Percentiles rank a stretch among this genome's conserved stretches.
These are phyloP conservation scores for Listronotus oregonensis DNA, from an alignment of 1,140 invertebrate genomes.

Conservation along the genomic window DNA sequence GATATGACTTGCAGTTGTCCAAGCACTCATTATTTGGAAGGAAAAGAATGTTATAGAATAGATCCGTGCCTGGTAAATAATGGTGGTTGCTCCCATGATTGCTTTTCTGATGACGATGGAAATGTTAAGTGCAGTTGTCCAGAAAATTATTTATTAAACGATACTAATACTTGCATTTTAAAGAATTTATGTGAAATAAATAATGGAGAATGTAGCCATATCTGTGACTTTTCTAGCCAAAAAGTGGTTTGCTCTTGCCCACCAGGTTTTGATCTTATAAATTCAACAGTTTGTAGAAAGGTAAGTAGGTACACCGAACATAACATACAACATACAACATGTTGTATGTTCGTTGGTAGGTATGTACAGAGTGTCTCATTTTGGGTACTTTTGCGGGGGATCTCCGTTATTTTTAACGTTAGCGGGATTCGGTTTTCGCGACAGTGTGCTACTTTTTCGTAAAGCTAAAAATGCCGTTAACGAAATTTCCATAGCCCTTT, in stretches of 20 bases:
- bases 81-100: constrained; percentile 68
- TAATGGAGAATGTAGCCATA: constrained; percentile 64
- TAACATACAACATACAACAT: no score
- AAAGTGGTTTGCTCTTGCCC: constrained; percentile 41
- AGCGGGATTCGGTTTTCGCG: no score
- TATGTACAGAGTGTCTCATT: no score
- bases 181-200: constrained; percentile 58
- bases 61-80: constrained; percentile 68
- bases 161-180: constrained; percentile 58
- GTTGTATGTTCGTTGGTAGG: no score
- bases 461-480: no score
- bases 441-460: no score
- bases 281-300: constrained; percentile 56
- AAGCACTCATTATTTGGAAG: constrained; percentile 68
- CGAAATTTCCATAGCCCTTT: no score
- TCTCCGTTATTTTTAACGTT: no score
- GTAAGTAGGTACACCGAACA: constrained; percentile 6
- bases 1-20: constrained; percentile 71
- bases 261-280: constrained; percentile 26
- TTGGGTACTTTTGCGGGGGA: no score
- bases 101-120: constrained; percentile 60
- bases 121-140: constrained; percentile 66
- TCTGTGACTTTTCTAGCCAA: constrained; percentile 39
- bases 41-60: constrained; percentile 51
- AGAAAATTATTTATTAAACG: constrained; percentile 58